These are phyloP conservation scores for Thymelicus sylvestris DNA, from an alignment of 2,888 invertebrate species.

Conservation along the genomic window DNA sequence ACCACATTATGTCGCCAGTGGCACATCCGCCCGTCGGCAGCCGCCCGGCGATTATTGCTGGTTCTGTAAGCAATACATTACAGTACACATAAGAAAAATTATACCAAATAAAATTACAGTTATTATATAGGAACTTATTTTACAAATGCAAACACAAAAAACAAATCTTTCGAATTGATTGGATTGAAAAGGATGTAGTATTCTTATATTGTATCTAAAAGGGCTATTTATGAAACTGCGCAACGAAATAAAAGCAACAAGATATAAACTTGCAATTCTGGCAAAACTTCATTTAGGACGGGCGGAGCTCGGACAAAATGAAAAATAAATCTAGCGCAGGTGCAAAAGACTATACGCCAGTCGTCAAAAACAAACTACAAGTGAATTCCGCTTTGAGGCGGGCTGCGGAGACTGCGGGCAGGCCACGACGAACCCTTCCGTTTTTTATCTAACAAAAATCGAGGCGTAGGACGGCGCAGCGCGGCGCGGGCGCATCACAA, in stretches of 20 bases:
- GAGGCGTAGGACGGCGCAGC: constrained; percentile 61
- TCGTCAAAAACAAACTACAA: constrained; percentile 73
- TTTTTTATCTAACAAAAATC: constrained; percentile 83
- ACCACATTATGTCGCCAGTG: constrained; percentile 88
- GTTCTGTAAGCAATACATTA: constrained; percentile 61
- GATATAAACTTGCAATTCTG: constrained; percentile 41
- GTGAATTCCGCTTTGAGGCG: constrained; percentile 47
- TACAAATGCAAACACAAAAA: background rate
- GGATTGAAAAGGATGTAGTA: no score
- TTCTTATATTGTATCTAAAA: background rate
- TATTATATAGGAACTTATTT: no score
- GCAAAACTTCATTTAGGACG: constrained; percentile 63
- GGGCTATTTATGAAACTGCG: background rate
- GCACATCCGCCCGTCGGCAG: constrained; percentile 84
- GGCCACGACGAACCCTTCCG: constrained; percentile 58
- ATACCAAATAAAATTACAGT: no score
- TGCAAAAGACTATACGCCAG: constrained; percentile 65
- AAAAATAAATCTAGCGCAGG: constrained; percentile 73
- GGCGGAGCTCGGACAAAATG: constrained; percentile 53
- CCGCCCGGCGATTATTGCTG: constrained; percentile 70
- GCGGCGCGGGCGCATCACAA: constrained; percentile 78
- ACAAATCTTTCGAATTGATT: background rate
- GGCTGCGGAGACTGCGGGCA: constrained; percentile 26
- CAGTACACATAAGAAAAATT: constrained; percentile 28
- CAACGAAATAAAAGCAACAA: constrained; percentile 42